phyloP scores from a whole-genome alignment of 2,113 vertebrate species.

The Mus musculus region GRCm39 chr8:51342001-51342500 shows the following conservation, averaged over 20 bases:
- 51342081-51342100: not conserved
- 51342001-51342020: not conserved
- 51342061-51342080: not conserved
- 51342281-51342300: not conserved
- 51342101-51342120: not conserved
- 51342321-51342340: not conserved
- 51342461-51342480: not conserved
- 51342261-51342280: not conserved
- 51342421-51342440: not conserved
- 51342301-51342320: not conserved
- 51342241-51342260: not conserved
- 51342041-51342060: not conserved
- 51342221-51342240: not conserved
- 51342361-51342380: not conserved
- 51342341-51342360: not conserved
- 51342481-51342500: not conserved
- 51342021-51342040: slow-evolving; percentile 8
- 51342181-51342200: not conserved
- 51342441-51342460: not conserved
- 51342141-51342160: not conserved
- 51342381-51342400: not conserved
- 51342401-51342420: not conserved
- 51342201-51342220: not conserved
- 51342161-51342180: not conserved
- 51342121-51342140: not conserved